Evolutionary conservation across 2,888 invertebrate genomes (phyloP), one percentile per base, ranked within the genome.

Genomic region (Oxytorus armatus): DNA sequence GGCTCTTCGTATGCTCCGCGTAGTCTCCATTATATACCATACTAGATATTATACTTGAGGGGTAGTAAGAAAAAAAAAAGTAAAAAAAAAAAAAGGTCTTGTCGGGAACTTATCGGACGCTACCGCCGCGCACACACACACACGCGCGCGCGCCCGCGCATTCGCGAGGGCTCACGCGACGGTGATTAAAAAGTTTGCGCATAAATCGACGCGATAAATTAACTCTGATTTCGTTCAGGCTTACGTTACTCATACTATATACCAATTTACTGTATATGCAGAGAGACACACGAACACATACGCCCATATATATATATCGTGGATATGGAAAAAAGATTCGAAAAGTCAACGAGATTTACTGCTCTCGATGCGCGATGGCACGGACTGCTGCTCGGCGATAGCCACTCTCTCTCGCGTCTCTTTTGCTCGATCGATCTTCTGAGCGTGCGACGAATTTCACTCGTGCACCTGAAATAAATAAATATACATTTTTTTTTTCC

Each of bases 101-200:
- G 49, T 69, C 49, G 51, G 36, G 55, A 80, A 80, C 36, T 80
- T 63, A 76, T 80, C 80, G 73, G 76, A 73, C 55, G 72, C 59
- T 76, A 68, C 69, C n/a, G n/a, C n/a, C n/a, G n/a, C n/a, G n/a
- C n/a, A n/a, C n/a, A n/a, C n/a, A n/a, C n/a, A n/a, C n/a, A n/a
- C n/a, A n/a, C n/a, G n/a, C n/a, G n/a, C n/a, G n/a, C n/a, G 59
- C 57, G 59, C 76, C 61, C 63, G 68, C 72, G 57, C 55, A 69
- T 42, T 63, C 73, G 51, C 61, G 63, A 66, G 53, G 53, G 21
- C 72, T 69, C 79, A 80, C 80, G 80, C 80, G 80, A 80, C 80
- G 80, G 80, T 80, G 76, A 80, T 80, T 80, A 80, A 80, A 80
- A 80, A 80, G 80, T 80, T 80, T 80, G 80, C 80, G 76, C 80